A percentile compares a stretch with the other conserved stretches of the same genome.
Evolutionary conservation across 2,888 invertebrate genomes (phyloP).

Genomic region (Bruchidius siliquastri): DNA sequence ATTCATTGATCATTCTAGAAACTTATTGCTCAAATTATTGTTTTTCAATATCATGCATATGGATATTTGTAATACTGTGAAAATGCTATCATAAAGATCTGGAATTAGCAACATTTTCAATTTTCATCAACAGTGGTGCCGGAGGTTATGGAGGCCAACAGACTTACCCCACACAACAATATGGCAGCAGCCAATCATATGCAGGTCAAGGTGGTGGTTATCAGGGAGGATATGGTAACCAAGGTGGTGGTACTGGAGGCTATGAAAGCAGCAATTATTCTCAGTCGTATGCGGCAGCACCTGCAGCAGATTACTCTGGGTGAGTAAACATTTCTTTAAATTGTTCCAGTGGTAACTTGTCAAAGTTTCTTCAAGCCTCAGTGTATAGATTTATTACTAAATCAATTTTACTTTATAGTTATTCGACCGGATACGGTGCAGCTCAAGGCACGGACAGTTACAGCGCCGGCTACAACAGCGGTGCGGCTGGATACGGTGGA

Average conservation of each 20-base stretch:
- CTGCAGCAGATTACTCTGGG: conserved; percentile 17
- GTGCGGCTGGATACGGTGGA: conserved; percentile 10
- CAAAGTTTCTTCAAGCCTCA: too few relatives aligned
- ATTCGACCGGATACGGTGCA: conserved; percentile 9
- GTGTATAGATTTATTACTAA: too few relatives aligned
- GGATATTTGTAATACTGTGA: too few relatives aligned
- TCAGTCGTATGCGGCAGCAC: conserved; percentile 9
- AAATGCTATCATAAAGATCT: too few relatives aligned
- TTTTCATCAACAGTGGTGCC: conserved; percentile 12
- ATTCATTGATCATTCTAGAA: too few relatives aligned
- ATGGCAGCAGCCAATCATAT: conserved; percentile 18
- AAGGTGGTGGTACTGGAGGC: conserved; percentile 9
- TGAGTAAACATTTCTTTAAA: neutral
- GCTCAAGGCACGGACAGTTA: conserved; percentile 19
- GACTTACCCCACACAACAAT: conserved; percentile 25
- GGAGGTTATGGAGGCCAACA: conserved; percentile 20
- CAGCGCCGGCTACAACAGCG: conserved; percentile 18
- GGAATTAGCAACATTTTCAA: too few relatives aligned
- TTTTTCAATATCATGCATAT: too few relatives aligned
- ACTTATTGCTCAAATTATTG: too few relatives aligned
- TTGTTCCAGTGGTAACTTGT: too few relatives aligned
- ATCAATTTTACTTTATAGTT: neutral
- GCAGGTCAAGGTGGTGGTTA: conserved; percentile 17
- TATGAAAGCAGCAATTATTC: conserved; percentile 4
- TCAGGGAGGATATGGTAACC: conserved; percentile 13